phyloP scores from a whole-genome alignment of 2,113 vertebrate species.

The Sigmodon hispidus region DNA sequence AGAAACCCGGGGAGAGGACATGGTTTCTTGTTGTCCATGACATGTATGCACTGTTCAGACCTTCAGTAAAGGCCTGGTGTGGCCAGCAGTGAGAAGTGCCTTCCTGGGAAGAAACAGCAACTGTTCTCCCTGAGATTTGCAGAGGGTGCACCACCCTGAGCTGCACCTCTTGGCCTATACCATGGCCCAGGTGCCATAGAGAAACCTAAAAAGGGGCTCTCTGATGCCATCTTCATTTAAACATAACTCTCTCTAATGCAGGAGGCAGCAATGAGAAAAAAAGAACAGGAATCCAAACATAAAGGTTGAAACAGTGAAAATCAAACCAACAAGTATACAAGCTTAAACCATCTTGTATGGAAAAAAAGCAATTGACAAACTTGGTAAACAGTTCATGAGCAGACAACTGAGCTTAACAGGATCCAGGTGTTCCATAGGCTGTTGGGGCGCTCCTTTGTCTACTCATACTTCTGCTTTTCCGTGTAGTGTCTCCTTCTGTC shows the following conservation, averaged over 20 bases:
- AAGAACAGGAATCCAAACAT: background rate
- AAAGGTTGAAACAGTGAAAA: too few species aligned
- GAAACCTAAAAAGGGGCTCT: background rate
- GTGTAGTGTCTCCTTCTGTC: background rate
- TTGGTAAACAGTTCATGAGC: background rate
- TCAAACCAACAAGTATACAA: background rate
- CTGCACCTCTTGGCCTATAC: background rate
- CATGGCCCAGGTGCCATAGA: background rate
- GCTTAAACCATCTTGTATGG: background rate
- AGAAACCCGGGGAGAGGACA: background rate
- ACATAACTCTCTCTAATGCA: background rate
- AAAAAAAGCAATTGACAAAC: background rate
- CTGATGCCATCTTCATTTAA: background rate
- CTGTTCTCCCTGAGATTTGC: too few species aligned
- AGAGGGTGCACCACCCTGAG: background rate
- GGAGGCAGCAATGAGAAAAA: background rate
- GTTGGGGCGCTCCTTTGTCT: fast-evolving
- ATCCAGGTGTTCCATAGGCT: background rate
- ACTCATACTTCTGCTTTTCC: background rate
- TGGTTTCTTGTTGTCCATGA: background rate
- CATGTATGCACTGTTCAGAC: background rate
- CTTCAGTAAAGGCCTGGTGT: fast-evolving
- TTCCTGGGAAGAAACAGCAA: background rate
- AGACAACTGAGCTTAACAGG: fast-evolving
- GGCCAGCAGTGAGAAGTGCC: background rate